Percentiles rank a stretch among this genome's conserved stretches.
phyloP scores from a whole-genome alignment of 2,888 invertebrate species.

The Hypercompe scribonia region DNA sequence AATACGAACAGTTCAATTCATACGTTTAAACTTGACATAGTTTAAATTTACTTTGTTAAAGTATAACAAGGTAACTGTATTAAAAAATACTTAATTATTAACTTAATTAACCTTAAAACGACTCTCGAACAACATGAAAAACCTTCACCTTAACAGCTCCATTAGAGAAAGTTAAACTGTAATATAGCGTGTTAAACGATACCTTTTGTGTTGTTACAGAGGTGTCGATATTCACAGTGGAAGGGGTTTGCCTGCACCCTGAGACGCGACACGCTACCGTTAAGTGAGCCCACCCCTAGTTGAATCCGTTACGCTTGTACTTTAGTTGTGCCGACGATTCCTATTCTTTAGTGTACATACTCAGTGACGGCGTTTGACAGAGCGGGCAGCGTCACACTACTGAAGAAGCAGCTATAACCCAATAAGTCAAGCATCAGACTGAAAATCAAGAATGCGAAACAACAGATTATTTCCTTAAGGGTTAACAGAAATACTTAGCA shows the following conservation, averaged over 20 bases:
- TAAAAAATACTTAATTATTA: not conserved
- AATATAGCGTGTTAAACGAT: constrained; percentile 9
- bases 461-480: too few species aligned
- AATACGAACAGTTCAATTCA: not conserved
- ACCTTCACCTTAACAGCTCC: constrained; percentile 1
- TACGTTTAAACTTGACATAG: not conserved
- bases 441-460: not conserved
- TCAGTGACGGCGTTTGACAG: constrained; percentile 17
- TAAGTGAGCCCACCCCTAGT: constrained; percentile 77
- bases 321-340: constrained; percentile 39
- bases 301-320: constrained; percentile 61
- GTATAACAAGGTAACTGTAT: not conserved
- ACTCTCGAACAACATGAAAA: not conserved
- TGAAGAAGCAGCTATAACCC: constrained; percentile 1
- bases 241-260: constrained; percentile 94
- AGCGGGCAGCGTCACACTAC: constrained; percentile 7
- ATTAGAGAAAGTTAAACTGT: not conserved
- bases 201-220: constrained; percentile 89
- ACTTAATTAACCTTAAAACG: not conserved
- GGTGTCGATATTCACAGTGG: constrained; percentile 97
- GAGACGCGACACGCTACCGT: constrained; percentile 89
- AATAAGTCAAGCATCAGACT: not conserved
- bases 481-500: not conserved
- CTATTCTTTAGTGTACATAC: constrained; percentile 30
- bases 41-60: not conserved